Conservation (phyloP, 2,797 vertebrate genomes). For the Onychomys torridus region DNA sequence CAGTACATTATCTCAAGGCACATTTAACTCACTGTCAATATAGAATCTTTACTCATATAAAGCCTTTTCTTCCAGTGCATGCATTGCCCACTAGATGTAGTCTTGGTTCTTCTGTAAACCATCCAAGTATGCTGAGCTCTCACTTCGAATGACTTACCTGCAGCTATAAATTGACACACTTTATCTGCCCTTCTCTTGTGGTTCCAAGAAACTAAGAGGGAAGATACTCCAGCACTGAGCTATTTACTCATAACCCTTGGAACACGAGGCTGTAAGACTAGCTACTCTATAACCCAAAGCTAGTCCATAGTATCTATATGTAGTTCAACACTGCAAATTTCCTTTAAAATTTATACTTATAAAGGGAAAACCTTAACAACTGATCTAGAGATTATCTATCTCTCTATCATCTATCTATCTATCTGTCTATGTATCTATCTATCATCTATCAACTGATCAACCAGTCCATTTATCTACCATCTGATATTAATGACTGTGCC, state of each 20-base stretch:
- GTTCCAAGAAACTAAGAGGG: not conserved
- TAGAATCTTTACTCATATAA: not conserved
- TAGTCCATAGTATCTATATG: not conserved
- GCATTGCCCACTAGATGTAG: not conserved
- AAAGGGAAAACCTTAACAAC: not conserved
- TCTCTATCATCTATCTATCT: not conserved
- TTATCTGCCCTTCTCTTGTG: not conserved
- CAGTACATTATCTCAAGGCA: not conserved
- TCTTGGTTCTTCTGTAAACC: not conserved
- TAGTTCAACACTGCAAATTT: conserved; percentile 12
- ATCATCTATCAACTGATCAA: too few species aligned
- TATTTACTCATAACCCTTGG: not conserved
- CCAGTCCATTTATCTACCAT: not conserved
- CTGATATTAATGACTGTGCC: not conserved
- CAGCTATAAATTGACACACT: not conserved
- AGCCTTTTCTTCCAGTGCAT: not conserved
- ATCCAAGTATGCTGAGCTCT: not conserved
- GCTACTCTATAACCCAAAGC: conserved; percentile 49
- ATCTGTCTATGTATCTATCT: not conserved
- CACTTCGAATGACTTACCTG: not conserved
- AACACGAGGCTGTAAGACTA: conserved; percentile 37
- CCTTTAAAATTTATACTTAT: conserved; percentile 38
- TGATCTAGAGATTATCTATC: not conserved
- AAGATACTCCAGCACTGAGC: not conserved
- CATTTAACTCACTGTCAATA: not conserved